phyloP scores from a whole-genome alignment of 2,888 invertebrate species.

The Petrophora chlorosata region DNA sequence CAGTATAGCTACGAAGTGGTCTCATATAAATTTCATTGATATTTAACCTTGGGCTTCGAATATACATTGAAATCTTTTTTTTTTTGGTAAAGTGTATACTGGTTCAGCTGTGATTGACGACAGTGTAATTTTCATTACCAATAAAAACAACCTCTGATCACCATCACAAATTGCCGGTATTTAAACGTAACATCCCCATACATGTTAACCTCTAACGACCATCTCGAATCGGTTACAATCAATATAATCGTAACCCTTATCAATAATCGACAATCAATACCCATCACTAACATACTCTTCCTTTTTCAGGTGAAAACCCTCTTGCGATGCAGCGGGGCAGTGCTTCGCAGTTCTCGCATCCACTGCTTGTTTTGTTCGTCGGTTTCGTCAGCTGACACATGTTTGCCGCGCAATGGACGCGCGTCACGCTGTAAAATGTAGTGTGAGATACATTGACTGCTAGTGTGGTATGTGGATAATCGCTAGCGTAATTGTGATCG shows the following conservation, averaged over 20 bases:
- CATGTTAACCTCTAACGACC: slow-evolving; percentile 16
- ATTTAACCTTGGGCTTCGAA: too few relatives aligned
- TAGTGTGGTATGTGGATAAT: slow-evolving; percentile 23
- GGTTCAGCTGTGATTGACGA: too few relatives aligned
- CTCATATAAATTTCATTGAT: too few relatives aligned
- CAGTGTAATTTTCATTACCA: too few relatives aligned
- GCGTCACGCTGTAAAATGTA: slow-evolving; percentile 37
- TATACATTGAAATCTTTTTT: too few relatives aligned
- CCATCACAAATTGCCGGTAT: slow-evolving; percentile 2
- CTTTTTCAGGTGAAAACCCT: slow-evolving; percentile 76
- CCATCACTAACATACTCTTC: slow-evolving; percentile 31
- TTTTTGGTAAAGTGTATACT: too few relatives aligned
- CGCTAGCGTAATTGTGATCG: slow-evolving; percentile 19
- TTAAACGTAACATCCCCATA: slow-evolving; percentile 8
- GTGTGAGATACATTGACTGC: slow-evolving; percentile 39
- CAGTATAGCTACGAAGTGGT: too few relatives aligned
- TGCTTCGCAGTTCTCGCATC: slow-evolving; percentile 55
- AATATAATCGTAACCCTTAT: slow-evolving; percentile 22
- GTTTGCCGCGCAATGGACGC: slow-evolving; percentile 65
- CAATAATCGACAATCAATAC: slow-evolving; percentile 23
- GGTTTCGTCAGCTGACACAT: slow-evolving; percentile 72
- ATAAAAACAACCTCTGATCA: neutral
- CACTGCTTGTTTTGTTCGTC: slow-evolving; percentile 59
- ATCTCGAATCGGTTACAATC: slow-evolving; percentile 23
- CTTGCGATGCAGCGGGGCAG: slow-evolving; percentile 80